Evolutionary conservation across 2,113 vertebrate species (phyloP).

Genomic region (Mixornis gularis): DNA sequence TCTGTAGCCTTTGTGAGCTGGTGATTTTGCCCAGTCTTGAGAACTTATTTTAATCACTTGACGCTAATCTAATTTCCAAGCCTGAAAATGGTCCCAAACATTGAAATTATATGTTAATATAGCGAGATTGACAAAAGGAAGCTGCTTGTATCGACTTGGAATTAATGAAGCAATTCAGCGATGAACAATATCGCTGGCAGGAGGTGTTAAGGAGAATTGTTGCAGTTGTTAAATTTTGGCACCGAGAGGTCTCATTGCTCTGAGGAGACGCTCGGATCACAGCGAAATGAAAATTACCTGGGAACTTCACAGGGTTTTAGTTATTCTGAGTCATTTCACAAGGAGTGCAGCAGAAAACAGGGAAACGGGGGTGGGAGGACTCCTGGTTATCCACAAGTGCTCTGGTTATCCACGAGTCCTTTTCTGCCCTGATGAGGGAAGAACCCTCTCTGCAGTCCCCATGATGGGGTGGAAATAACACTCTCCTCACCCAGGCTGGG

Average conservation of each 20-base stretch:
- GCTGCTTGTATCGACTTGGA: constrained; percentile 52
- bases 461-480: neutral
- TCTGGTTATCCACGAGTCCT: neutral
- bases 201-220: constrained; percentile 56
- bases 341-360: neutral
- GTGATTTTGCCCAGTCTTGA: constrained; percentile 20
- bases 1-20: constrained; percentile 28
- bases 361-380: neutral
- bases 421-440: neutral
- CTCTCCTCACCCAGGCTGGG: rapidly evolving
- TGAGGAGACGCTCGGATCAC: neutral
- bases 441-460: neutral
- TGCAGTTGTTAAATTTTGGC: constrained; percentile 57
- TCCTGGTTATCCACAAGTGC: neutral
- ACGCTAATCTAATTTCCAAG: constrained; percentile 54
- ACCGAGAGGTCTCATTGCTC: constrained; percentile 9
- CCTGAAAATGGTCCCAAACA: constrained; percentile 44
- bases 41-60: constrained; percentile 55
- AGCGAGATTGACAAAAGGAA: constrained; percentile 56
- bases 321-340: neutral
- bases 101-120: constrained; percentile 65
- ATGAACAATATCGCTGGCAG: constrained; percentile 58
- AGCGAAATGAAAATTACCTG: neutral
- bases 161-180: constrained; percentile 62
- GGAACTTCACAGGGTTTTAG: neutral